A percentile compares a stretch with the other conserved stretches of the same genome.
Conservation (phyloP, 2,113 vertebrate genomes). For the Elephas maximus region DNA sequence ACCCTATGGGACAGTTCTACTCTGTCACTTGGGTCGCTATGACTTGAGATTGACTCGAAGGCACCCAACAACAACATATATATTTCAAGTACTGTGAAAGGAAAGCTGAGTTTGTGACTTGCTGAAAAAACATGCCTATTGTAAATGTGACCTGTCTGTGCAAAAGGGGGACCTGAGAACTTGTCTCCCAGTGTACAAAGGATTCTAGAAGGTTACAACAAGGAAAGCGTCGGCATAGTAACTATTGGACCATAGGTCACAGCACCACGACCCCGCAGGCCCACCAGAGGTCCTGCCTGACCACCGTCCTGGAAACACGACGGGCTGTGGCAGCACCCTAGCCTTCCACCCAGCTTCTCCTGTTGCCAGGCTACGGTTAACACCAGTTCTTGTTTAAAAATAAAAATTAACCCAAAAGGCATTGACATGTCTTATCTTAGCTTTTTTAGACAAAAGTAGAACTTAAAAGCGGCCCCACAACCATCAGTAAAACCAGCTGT, state of each 20-base stretch:
- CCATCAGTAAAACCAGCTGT: conserved; percentile 40
- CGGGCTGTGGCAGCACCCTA: rapidly evolving
- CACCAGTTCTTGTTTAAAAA: conserved; percentile 69
- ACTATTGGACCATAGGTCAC: not conserved
- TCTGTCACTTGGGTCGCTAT: not conserved
- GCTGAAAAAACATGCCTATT: not conserved
- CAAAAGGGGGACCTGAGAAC: not conserved
- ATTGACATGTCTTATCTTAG: not conserved
- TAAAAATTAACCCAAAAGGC: conserved; percentile 20
- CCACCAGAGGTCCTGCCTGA: rapidly evolving
- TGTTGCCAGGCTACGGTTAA: not conserved
- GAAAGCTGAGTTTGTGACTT: not conserved
- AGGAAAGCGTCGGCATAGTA: too few relatives aligned
- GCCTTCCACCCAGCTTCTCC: not conserved
- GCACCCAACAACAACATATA: not conserved
- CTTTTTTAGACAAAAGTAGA: conserved; percentile 36
- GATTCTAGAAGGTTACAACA: not conserved
- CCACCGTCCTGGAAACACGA: rapidly evolving
- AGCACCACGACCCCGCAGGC: not conserved
- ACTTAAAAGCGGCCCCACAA: not conserved
- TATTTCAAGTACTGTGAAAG: not conserved
- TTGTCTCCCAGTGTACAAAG: not conserved
- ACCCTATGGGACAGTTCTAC: not conserved
- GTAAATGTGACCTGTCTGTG: not conserved
- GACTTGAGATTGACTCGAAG: not conserved